phyloP scores from a whole-genome alignment of 2,113 vertebrate genomes.

The Dinomys branickii region DNA sequence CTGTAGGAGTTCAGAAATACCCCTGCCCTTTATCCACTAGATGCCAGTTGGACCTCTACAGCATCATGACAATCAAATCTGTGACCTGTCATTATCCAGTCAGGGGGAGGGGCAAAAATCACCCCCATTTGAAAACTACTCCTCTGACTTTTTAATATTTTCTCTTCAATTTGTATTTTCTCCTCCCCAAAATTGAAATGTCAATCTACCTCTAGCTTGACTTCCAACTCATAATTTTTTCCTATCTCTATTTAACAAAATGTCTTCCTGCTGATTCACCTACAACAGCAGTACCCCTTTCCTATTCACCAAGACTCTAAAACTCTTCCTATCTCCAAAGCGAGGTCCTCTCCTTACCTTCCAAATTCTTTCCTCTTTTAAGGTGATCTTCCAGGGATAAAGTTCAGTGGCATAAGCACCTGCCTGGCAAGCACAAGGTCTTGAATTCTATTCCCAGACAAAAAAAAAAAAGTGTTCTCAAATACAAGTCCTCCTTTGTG shows the following conservation, averaged over 20 bases:
- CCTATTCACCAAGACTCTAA: background rate
- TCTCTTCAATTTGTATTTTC: background rate
- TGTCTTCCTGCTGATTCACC: background rate
- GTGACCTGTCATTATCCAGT: background rate
- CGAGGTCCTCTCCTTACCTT: background rate
- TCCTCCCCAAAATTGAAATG: background rate
- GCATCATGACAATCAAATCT: background rate
- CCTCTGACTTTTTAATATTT: background rate
- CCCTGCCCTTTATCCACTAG: background rate
- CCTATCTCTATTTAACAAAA: background rate
- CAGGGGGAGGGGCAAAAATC: background rate
- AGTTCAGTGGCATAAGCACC: too few relatives aligned
- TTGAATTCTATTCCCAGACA: too few relatives aligned
- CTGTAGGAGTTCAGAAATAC: fast-evolving
- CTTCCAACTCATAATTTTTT: background rate
- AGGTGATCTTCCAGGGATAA: background rate
- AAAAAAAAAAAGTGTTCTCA: background rate
- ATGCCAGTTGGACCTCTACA: background rate
- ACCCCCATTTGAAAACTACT: background rate
- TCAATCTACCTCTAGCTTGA: background rate
- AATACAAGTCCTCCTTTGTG: background rate
- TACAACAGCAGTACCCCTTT: background rate
- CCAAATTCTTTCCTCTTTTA: background rate
- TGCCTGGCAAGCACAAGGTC: too few relatives aligned
- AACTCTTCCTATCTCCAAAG: background rate